Percentiles rank a stretch among this genome's conserved stretches.
Conservation (phyloP, 2,113 vertebrate genomes). For the Marmota flaviventris region DNA sequence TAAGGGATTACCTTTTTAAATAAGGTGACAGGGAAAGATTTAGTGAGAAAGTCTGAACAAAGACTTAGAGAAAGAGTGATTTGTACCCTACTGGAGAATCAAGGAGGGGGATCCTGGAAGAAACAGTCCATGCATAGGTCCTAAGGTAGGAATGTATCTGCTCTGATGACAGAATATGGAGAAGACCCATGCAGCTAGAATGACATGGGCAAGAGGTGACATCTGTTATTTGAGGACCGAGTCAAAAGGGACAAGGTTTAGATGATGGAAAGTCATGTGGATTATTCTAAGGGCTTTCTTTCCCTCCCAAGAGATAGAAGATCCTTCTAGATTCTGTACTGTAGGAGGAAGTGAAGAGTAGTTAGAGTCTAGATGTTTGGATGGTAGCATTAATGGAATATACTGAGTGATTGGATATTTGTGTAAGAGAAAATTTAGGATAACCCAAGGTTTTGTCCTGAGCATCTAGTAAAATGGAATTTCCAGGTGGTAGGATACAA, state of each 20-base stretch:
- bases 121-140: not conserved
- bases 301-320: not conserved
- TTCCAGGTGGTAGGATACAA: not conserved
- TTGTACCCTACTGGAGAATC: not conserved
- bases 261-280: not conserved
- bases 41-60: not conserved
- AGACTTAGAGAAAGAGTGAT: not conserved
- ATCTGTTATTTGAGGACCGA: not conserved
- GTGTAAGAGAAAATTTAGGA: not conserved
- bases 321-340: not conserved
- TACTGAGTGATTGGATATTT: not conserved
- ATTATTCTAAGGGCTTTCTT: not conserved
- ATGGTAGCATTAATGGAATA: not conserved
- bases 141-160: rapidly evolving
- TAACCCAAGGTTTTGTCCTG: not conserved
- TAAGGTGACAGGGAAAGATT: not conserved
- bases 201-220: not conserved
- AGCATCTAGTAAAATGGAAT: not conserved
- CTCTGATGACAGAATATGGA: not conserved
- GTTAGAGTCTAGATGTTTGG: not conserved
- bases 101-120: not conserved
- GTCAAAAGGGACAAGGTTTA: not conserved
- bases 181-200: not conserved
- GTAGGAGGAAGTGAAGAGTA: not conserved
- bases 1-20: not conserved